A percentile compares a stretch with the other conserved stretches of the same genome.
These are phyloP conservation scores for Hirundo rustica DNA, from an alignment of 2,797 vertebrate genomes.

Conservation along the genomic window DNA sequence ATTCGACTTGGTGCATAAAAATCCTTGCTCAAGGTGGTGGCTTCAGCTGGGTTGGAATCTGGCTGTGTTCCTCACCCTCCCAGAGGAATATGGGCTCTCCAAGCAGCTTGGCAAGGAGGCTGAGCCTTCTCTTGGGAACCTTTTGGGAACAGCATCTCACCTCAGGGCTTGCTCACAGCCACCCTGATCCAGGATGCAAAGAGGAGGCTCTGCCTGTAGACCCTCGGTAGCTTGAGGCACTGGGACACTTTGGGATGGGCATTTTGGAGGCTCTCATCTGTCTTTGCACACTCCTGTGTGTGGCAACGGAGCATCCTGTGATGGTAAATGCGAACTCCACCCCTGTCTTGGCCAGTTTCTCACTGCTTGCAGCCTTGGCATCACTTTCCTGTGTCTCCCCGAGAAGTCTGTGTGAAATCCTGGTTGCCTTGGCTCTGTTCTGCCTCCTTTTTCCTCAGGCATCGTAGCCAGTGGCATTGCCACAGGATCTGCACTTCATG, in stretches of 20 bases:
- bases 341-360: not conserved
- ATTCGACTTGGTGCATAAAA: not conserved
- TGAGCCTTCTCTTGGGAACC: not conserved
- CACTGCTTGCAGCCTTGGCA: not conserved
- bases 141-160: not conserved
- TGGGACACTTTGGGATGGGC: not conserved
- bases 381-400: not conserved
- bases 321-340: not conserved
- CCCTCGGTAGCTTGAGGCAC: not conserved
- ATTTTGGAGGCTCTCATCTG: not conserved
- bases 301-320: not conserved
- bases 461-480: not conserved
- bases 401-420: not conserved
- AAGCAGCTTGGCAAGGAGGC: not conserved
- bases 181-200: not conserved
- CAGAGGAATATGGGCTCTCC: not conserved
- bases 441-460: not conserved
- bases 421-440: not conserved
- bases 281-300: not conserved
- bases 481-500: not conserved
- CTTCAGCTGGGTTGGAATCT: not conserved
- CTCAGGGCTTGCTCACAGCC: not conserved
- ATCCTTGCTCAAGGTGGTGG: not conserved
- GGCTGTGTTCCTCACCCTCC: not conserved
- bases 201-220: not conserved